Conservation (phyloP, 2,888 invertebrate genomes). For the Neocrepidodera transversa region DNA sequence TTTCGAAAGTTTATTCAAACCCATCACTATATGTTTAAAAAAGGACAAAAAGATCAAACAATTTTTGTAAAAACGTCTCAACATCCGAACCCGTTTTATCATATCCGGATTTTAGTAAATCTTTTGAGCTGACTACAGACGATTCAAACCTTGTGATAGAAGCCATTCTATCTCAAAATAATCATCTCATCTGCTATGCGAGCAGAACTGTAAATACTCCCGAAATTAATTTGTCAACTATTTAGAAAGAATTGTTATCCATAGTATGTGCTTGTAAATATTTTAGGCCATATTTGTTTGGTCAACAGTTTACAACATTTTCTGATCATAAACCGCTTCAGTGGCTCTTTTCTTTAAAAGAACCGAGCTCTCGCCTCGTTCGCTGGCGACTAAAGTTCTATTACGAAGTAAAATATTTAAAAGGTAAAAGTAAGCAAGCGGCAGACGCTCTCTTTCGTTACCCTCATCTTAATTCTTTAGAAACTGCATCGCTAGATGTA, state of each 20-base stretch:
- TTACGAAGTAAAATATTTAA: no score
- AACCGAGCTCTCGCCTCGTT: background rate
- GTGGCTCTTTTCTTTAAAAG: constrained; percentile 5
- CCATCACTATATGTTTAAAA: constrained; percentile 18
- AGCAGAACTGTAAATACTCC: no score
- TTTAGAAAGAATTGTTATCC: background rate
- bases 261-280: background rate
- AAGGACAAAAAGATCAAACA: constrained; percentile 10
- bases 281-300: background rate
- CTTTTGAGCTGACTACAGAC: constrained; percentile 25
- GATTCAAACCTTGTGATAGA: constrained; percentile 30
- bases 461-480: no score
- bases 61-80: constrained; percentile 4
- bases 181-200: background rate
- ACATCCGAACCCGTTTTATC: constrained; percentile 16
- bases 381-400: constrained; percentile 4
- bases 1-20: background rate
- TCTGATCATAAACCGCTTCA: constrained; percentile 6
- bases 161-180: constrained; percentile 33
- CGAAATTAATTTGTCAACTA: no score
- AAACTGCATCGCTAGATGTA: no score
- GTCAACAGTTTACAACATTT: background rate
- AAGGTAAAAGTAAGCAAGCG: no score
- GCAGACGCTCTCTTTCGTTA: no score
- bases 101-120: constrained; percentile 13